phyloP scores from a whole-genome alignment of 2,113 vertebrate genomes.

The Speoplatyrhinus poulsoni region DNA sequence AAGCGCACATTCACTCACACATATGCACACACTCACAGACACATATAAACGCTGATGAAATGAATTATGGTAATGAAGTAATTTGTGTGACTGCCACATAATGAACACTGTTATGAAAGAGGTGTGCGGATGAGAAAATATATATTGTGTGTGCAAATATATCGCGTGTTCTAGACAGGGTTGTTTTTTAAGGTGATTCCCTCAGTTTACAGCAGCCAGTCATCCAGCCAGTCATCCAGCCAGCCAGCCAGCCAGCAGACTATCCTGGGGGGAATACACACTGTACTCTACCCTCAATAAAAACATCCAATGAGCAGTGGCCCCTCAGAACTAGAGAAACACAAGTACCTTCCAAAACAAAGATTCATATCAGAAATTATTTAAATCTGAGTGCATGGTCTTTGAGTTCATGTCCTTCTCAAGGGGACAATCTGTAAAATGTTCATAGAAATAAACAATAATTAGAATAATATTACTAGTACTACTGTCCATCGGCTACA shows the following conservation, averaged over 20 bases:
- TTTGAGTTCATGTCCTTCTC: no score
- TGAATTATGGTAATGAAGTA: slow-evolving; percentile 30
- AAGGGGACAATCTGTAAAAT: no score
- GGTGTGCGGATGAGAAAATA: background rate
- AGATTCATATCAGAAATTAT: background rate
- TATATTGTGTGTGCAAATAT: background rate
- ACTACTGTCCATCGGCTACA: no score
- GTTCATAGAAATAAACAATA: no score
- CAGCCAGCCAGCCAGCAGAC: slow-evolving; percentile 13
- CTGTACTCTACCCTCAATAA: background rate
- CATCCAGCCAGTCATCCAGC: slow-evolving; percentile 20
- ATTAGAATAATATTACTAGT: no score
- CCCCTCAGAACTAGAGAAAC: background rate
- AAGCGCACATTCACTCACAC: slow-evolving; percentile 6
- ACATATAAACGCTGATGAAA: background rate
- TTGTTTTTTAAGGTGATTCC: slow-evolving; percentile 27
- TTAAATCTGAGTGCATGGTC: no score
- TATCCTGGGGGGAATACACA: slow-evolving; percentile 44
- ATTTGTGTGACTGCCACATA: slow-evolving; percentile 26
- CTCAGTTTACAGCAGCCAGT: slow-evolving; percentile 27
- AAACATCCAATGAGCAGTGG: background rate
- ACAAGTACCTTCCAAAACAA: background rate
- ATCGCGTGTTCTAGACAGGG: slow-evolving; percentile 13
- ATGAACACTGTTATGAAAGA: slow-evolving; percentile 24
- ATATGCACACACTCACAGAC: slow-evolving; percentile 40